Conservation (phyloP, 2,113 vertebrate genomes). For the Sorex araneus region DNA sequence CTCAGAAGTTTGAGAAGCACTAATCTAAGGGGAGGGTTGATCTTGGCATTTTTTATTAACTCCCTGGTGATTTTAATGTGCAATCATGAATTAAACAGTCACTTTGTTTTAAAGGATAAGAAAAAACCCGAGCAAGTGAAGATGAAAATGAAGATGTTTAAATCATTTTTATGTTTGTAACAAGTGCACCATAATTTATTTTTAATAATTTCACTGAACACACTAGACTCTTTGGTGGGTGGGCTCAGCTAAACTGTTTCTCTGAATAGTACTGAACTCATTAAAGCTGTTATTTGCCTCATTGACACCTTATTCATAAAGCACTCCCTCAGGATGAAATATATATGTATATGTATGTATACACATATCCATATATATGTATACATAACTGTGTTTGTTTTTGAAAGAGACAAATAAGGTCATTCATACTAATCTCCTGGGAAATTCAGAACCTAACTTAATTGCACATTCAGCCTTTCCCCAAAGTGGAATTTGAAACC, state of each 20-base stretch:
- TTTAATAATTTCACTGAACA: not conserved
- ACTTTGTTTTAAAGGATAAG: not conserved
- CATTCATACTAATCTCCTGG: not conserved
- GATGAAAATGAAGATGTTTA: not conserved
- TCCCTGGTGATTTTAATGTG: not conserved
- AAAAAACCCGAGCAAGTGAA: not conserved
- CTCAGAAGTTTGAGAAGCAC: not conserved
- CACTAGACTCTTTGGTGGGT: not conserved
- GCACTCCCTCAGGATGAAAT: not conserved
- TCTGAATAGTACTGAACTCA: not conserved
- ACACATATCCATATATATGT: no score
- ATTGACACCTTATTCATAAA: not conserved
- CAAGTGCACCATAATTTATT: not conserved
- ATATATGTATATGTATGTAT: no score
- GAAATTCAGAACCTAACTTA: not conserved
- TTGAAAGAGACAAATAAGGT: not conserved
- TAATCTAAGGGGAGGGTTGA: not conserved
- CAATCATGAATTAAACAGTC: not conserved
- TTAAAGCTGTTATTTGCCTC: not conserved
- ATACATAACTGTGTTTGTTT: no score
- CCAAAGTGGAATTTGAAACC: not conserved
- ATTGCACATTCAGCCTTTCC: not conserved
- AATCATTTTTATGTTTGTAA: not conserved
- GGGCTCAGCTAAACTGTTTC: not conserved
- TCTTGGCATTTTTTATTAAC: not conserved